Percentiles rank a stretch among this genome's conserved stretches.
phyloP scores from a whole-genome alignment of 1,140 invertebrate species.

The Apis cerana region DNA sequence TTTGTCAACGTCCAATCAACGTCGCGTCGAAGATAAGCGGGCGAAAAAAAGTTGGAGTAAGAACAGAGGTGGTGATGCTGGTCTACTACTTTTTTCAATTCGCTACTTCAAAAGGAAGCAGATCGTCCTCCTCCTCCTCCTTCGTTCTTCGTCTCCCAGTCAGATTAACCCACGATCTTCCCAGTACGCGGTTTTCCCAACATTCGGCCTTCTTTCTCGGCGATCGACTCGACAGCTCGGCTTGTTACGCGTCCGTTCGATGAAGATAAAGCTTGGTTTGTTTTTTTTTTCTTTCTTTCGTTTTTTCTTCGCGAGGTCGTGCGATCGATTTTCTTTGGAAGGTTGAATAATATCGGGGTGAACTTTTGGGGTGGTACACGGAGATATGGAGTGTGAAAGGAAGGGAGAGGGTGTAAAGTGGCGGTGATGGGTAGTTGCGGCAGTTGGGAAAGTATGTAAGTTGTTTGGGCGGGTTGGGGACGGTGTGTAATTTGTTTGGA shows the following conservation, averaged over 20 bases:
- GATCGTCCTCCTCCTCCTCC: too few relatives aligned
- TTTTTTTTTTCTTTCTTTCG: not conserved
- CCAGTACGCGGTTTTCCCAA: not conserved
- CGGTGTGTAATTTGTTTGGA: too few relatives aligned
- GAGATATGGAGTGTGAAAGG: too few relatives aligned
- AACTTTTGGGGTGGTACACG: too few relatives aligned
- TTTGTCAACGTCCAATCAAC: constrained; percentile 78
- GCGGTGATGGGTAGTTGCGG: too few relatives aligned
- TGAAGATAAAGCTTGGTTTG: constrained; percentile 17
- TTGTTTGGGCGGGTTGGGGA: too few relatives aligned
- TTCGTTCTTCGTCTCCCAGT: not conserved
- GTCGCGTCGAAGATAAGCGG: constrained; percentile 55
- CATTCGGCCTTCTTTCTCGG: constrained; percentile 1
- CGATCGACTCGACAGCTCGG: not conserved
- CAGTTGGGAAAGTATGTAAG: too few relatives aligned
- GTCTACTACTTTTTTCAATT: not conserved
- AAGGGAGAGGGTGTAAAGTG: too few relatives aligned
- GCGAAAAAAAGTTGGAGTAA: constrained; percentile 10
- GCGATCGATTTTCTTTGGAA: too few relatives aligned
- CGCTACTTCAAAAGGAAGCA: constrained; percentile 18
- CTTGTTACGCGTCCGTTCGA: constrained; percentile 30
- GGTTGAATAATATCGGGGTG: too few relatives aligned
- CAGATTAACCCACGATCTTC: constrained; percentile 26
- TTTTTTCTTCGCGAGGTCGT: too few relatives aligned
- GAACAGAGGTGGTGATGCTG: constrained; percentile 6